Conservation (phyloP, 2,888 invertebrate species). For the Pimpla rufipes region DNA sequence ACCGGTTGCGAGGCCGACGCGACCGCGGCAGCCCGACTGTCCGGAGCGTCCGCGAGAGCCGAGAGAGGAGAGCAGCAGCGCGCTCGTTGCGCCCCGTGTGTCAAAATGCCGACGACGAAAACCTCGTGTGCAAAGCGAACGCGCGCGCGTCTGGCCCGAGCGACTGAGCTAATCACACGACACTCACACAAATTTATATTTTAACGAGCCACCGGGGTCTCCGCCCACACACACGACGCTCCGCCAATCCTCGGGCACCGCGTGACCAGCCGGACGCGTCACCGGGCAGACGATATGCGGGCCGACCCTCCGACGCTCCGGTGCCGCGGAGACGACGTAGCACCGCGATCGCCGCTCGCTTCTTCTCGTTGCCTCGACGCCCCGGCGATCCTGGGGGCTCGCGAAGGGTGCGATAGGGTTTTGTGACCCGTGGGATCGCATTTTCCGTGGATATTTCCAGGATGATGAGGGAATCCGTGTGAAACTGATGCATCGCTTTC, state of each 20-base stretch:
- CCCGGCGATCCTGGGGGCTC: not conserved
- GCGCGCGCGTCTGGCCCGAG: constrained; percentile 78
- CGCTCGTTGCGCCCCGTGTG: constrained; percentile 13
- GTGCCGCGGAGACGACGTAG: no score
- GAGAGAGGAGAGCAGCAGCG: no score
- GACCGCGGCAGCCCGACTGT: constrained; percentile 80
- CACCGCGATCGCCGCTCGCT: no score
- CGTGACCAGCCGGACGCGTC: constrained; percentile 54
- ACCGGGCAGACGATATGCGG: constrained; percentile 61
- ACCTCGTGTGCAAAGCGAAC: no score
- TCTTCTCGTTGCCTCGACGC: no score
- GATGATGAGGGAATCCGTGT: not conserved
- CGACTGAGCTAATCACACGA: constrained; percentile 82
- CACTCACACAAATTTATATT: constrained; percentile 84
- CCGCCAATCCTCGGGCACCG: constrained; percentile 79
- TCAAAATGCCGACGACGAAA: no score
- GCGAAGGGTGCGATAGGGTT: no score
- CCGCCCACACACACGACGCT: constrained; percentile 79
- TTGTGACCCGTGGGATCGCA: no score
- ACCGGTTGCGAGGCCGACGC: constrained; percentile 76
- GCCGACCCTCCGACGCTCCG: constrained; percentile 34
- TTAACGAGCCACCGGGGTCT: constrained; percentile 80
- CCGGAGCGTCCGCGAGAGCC: constrained; percentile 48
- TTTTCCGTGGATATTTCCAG: no score
- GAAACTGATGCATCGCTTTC: no score